Evolutionary conservation across 2,888 invertebrate genomes (phyloP).

Genomic region (Tridacna gigas): DNA sequence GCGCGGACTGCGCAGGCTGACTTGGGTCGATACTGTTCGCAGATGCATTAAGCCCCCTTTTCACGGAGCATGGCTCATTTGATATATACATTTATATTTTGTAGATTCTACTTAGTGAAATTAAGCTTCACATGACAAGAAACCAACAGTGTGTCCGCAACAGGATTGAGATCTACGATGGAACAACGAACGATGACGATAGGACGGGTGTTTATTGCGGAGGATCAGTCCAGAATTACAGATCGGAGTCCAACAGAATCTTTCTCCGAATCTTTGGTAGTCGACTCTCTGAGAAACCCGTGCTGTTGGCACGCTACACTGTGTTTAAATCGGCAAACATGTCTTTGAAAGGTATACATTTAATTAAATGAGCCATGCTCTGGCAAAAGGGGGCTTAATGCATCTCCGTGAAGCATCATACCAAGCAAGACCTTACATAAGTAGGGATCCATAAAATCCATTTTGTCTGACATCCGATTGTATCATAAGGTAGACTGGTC

Average conservation of each 20-base stretch:
- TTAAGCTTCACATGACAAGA: slow-evolving; percentile 53
- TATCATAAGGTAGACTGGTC: too few relatives aligned
- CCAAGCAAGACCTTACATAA: too few relatives aligned
- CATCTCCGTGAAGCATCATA: too few relatives aligned
- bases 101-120: slow-evolving; percentile 64
- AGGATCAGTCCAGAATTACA: slow-evolving; percentile 65
- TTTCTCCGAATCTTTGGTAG: slow-evolving; percentile 76
- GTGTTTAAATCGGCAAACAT: slow-evolving; percentile 59
- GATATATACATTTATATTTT: too few relatives aligned
- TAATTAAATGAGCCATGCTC: too few relatives aligned
- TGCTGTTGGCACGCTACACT: slow-evolving; percentile 71
- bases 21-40: too few relatives aligned
- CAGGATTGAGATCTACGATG: slow-evolving; percentile 79
- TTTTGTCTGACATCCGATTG: too few relatives aligned
- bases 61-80: too few relatives aligned
- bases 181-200: slow-evolving; percentile 72
- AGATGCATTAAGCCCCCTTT: too few relatives aligned
- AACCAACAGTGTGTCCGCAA: slow-evolving; percentile 74
- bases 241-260: slow-evolving; percentile 74
- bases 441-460: too few relatives aligned
- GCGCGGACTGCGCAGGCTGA: too few relatives aligned
- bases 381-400: too few relatives aligned
- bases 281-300: slow-evolving; percentile 69
- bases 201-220: slow-evolving; percentile 69
- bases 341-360: not conserved